phyloP scores from a whole-genome alignment of 2,797 vertebrate species.

The Poeciliopsis infans region DNA sequence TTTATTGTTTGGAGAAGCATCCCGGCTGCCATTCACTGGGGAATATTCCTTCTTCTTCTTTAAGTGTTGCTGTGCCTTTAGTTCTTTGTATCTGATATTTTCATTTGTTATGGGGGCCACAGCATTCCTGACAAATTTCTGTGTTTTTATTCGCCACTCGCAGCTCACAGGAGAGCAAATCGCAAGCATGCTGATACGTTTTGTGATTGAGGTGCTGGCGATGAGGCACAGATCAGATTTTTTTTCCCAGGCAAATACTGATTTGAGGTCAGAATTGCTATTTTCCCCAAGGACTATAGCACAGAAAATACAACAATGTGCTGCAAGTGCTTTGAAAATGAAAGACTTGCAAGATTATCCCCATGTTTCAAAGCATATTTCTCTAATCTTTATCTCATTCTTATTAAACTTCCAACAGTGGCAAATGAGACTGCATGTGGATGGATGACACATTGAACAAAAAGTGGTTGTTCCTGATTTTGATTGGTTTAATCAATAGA shows the following conservation, averaged over 20 bases:
- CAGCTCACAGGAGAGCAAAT: background rate
- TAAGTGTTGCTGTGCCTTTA: slow-evolving; percentile 42
- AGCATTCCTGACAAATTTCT: background rate
- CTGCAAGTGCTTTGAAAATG: background rate
- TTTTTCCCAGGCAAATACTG: background rate
- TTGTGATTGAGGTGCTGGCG: slow-evolving; percentile 7
- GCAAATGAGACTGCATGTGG: background rate
- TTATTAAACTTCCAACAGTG: background rate
- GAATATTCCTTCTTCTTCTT: slow-evolving; percentile 17
- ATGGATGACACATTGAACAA: background rate
- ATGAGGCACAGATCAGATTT: slow-evolving; percentile 9
- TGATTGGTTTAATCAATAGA: background rate
- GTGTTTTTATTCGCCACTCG: slow-evolving; percentile 1
- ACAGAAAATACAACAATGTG: background rate
- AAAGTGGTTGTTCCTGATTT: background rate
- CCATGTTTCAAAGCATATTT: background rate
- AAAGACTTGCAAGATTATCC: background rate
- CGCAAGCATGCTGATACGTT: slow-evolving; percentile 2
- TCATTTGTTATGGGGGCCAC: slow-evolving; percentile 22
- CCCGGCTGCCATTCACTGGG: slow-evolving; percentile 38
- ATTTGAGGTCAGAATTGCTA: background rate
- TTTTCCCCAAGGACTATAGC: background rate
- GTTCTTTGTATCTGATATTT: slow-evolving; percentile 40
- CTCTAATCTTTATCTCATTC: background rate
- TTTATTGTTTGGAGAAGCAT: slow-evolving; percentile 16